Evolutionary conservation across 2,113 vertebrate species (phyloP), one percentile per base, ranked within the genome.

Genomic region (Solea senegalensis): DNA sequence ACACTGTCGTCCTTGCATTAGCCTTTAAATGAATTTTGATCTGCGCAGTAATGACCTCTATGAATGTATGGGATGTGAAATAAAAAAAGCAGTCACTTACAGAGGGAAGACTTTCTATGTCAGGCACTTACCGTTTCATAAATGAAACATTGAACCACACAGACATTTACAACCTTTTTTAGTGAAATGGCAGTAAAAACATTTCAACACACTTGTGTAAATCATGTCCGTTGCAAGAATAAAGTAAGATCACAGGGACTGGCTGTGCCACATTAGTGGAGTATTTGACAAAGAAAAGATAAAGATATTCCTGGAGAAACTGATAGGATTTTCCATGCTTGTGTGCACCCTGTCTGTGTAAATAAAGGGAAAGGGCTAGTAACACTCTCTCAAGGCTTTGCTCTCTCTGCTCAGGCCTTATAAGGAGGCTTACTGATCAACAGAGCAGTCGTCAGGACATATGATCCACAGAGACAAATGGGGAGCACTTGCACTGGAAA

Each of bases 401-500:
- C 71, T 72, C 84, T 74, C 76, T 40, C 65, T 67, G 82, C 76
- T 80, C 77, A 86, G 80, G 57, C 92, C 93, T 90, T 92, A 93
- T 92, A 93, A 88, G 93, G 93, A 89, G 82, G 87, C 81, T 69
- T 3, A 50, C 75, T 76, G 82, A 86, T 89, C 86, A 86, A 80
- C 82, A 76, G 76, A 84, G 86, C 86, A 76, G 82, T 69, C 69
- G 56, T 74, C 57, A 63, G 75, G 88, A 92, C 86, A 90, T 89
- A 83, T 92, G 89, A 93, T 91, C 87, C 80, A 81, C 53, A 14
- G 78, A 89, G 86, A 90, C 90, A 93, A 91, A 94, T 88, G 84
- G 84, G 86, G 88, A 86, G 89, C 86, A 88, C 85, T 89, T 81
- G 83, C 81, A 81, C 69, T 91, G 70, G 81, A 84, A 88, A 90